Evolutionary conservation across 2,888 invertebrate genomes (phyloP), one percentile per base, ranked within the genome.

Genomic region (Lypha dubia): DNA sequence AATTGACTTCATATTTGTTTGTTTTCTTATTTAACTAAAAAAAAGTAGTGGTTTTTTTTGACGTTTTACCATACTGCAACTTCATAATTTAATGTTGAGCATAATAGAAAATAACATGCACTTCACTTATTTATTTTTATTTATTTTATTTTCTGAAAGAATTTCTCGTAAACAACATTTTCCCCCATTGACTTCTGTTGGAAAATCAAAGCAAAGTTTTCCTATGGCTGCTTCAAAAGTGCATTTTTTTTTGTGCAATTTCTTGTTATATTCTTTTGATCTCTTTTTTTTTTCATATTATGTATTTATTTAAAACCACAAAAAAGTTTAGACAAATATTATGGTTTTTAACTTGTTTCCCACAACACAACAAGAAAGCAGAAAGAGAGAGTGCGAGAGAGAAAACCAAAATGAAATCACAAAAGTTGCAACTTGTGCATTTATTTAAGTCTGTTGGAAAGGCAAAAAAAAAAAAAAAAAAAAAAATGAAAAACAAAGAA

Each of bases 271-370:
- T 53, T 62, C 44, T 62, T 73, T 41, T 77, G 15, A 58, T 73
- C 17, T n/a, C 46, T 67, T 56, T 58, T 51, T 28, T 65, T 58
- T 65, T n/a, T n/a, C n/a, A n/a, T n/a, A n/a, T n/a, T n/a, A n/a
- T 46, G 13, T 80, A 70, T 58, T 63, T 62, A 58, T 51, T 75
- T 75, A 41, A 75, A 60, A 70, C 80, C 81, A 63, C 84, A 76
- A 81, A 77, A 49, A 84, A 84, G 77, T 84, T 84, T 74, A 84
- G 81, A 84, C 81, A 84, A 84, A 84, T 84, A 84, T 84, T 84
- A 84, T 84, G 84, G 84, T 77, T 81, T 84, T 81, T 68, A 84
- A 73, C 67, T 77, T 81, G 62, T 67, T 44, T 73, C 56, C 79
- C 79, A 73, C 73, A 79, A 79, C 73, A 73, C 53, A 79, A 70